These are phyloP conservation scores for Drosophila paramelanica DNA, from an alignment of 2,888 invertebrate genomes.

Conservation along the genomic window DNA sequence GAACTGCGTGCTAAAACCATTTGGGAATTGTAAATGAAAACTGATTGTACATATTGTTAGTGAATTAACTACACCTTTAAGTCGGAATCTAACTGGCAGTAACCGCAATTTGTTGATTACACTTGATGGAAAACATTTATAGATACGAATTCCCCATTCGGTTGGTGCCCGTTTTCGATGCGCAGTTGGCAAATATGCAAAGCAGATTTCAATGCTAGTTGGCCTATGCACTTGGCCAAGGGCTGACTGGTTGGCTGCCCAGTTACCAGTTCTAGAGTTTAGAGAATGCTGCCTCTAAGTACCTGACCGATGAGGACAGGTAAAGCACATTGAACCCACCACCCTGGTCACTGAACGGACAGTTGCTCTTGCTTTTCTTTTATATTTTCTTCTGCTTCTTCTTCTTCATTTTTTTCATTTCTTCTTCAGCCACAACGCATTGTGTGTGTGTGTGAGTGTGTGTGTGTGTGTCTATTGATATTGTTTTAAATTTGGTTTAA, in stretches of 20 bases:
- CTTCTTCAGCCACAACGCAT: neutral
- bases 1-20: neutral
- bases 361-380: neutral
- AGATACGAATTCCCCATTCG: slow-evolving; percentile 19
- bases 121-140: slow-evolving; percentile 20
- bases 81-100: slow-evolving; percentile 11
- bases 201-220: slow-evolving; percentile 45
- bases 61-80: neutral
- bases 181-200: slow-evolving; percentile 50
- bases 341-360: slow-evolving; percentile 51
- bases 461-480: slow-evolving; percentile 35
- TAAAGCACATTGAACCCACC: slow-evolving; percentile 78
- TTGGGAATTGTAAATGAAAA: slow-evolving; percentile 1
- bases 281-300: slow-evolving; percentile 50
- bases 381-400: no score
- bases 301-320: slow-evolving; percentile 59
- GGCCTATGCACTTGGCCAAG: slow-evolving; percentile 56
- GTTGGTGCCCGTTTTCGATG: slow-evolving; percentile 5
- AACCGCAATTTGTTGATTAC: slow-evolving; percentile 25
- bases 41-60: neutral
- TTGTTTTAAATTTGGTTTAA: slow-evolving; percentile 70
- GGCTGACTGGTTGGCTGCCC: slow-evolving; percentile 46
- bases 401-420: neutral
- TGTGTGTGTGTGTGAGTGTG: neutral
- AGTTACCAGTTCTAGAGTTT: slow-evolving; percentile 52